Conservation (phyloP, 2,888 invertebrate genomes). For the Tachina grossa region DNA sequence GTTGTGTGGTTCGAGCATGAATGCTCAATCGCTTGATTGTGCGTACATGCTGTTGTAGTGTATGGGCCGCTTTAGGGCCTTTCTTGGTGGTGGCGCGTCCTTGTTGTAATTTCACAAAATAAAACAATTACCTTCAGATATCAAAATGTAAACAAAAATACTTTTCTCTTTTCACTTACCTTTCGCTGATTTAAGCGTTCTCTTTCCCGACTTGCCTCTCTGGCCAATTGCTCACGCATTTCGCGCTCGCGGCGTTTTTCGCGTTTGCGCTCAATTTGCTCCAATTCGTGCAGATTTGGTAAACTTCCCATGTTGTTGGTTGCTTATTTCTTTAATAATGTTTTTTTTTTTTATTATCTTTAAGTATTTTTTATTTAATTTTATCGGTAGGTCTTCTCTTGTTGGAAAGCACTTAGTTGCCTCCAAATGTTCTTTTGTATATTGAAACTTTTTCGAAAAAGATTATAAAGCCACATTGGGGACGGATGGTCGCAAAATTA, state of each 20-base stretch:
- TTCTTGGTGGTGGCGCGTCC: too few species aligned
- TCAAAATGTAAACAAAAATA: slow-evolving; percentile 30
- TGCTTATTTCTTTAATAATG: slow-evolving; percentile 19
- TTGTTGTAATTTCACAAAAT: background rate
- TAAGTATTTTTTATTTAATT: background rate
- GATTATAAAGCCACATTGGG: slow-evolving; percentile 53
- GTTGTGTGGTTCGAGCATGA: too few species aligned
- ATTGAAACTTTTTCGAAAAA: slow-evolving; percentile 5
- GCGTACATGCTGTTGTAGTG: too few species aligned
- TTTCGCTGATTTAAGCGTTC: slow-evolving; percentile 80
- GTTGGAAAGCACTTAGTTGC: slow-evolving; percentile 1
- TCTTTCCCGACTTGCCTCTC: slow-evolving; percentile 79
- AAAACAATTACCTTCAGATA: background rate
- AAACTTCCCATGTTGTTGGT: slow-evolving; percentile 85
- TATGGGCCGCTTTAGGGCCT: too few species aligned
- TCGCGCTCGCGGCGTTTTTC: slow-evolving; percentile 79
- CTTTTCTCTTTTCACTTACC: slow-evolving; percentile 74
- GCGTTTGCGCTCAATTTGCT: slow-evolving; percentile 81
- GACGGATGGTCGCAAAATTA: slow-evolving; percentile 56
- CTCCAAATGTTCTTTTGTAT: slow-evolving; percentile 15
- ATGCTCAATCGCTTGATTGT: too few species aligned
- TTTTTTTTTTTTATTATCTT: background rate
- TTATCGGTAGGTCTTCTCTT: slow-evolving; percentile 17
- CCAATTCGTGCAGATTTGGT: slow-evolving; percentile 87
- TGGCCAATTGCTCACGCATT: slow-evolving; percentile 77